Evolutionary conservation across 2,888 invertebrate species (phyloP), one percentile per base, ranked within the genome.

Genomic region (Didymodactylos carnosus): DNA sequence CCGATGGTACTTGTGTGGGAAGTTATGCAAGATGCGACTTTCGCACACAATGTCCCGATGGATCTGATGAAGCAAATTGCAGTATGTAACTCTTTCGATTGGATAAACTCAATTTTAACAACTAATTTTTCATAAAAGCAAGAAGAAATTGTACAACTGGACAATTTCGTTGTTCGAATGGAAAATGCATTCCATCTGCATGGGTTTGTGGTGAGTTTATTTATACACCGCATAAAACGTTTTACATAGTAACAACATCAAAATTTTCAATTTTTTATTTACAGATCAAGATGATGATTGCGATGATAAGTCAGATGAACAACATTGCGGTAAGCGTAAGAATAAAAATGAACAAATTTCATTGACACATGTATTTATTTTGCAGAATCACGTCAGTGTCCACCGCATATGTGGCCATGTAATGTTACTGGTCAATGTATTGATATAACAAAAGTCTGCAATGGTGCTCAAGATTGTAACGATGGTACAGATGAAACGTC

Each of bases 401-500:
- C 73, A 35, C 78, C 79, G 14, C 76, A 78, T 27, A 79, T 81
- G 74, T 81, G 80, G 79, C 73, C 78, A 23, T 82, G 82, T 77
- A 79, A 80, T 2, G 62, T 75, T 7, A 79, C 76, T 72, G 80
- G 79, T 29, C 75, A 76, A 77, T 97, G 97, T 80, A 88, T 97
- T 62, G 91, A 92, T 78, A 84, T 91, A 10, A 89, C 90, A 0
- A 88, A 88, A 77, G 91, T 98, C 0, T 98, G 97, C 83, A 91
- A 97, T 82, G 88, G 87, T 14, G 89, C 88, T 62, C 84, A 86
- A 25, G 93, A 94, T 86, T 97, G 95, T 83, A 90, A 91, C 76
- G 93, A 94, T 83, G 92, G 92, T 77, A 91, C 91, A 46, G 95
- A 95, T 84, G 94, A 95, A 85, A 90, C 90, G 16, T 90, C 91